A percentile compares a stretch with the other conserved stretches of the same genome.
These are phyloP conservation scores for Achlya flavicornis DNA, from an alignment of 2,888 invertebrate species.

Conservation along the genomic window DNA sequence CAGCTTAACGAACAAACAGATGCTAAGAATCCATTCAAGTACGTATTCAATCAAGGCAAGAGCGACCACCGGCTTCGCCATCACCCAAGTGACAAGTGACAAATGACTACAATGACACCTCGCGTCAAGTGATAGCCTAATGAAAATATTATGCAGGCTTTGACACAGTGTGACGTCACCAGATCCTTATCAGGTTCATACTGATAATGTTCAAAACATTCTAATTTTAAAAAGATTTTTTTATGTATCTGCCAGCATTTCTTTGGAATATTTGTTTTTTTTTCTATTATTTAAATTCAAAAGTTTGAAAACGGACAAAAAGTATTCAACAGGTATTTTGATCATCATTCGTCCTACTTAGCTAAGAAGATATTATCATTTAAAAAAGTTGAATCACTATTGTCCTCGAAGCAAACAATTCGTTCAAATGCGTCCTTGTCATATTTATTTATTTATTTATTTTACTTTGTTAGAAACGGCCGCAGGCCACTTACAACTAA, in stretches of 20 bases:
- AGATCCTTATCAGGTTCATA: background rate
- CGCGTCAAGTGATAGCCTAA: conserved; percentile 32
- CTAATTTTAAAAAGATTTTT: background rate
- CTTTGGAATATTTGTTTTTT: background rate
- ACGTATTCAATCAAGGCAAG: conserved; percentile 21
- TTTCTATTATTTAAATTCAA: background rate
- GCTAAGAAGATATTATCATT: too few relatives aligned
- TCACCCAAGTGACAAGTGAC: conserved; percentile 24
- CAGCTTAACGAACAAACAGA: background rate
- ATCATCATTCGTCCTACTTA: too few relatives aligned
- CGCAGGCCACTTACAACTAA: too few relatives aligned
- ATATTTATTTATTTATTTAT: too few relatives aligned
- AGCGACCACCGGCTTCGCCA: conserved; percentile 12
- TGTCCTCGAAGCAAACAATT: too few relatives aligned
- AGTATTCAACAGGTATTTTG: too few relatives aligned
- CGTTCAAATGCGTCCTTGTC: too few relatives aligned
- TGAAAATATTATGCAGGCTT: conserved; percentile 47
- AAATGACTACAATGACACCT: conserved; percentile 37
- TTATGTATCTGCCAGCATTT: background rate
- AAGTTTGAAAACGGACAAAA: too few relatives aligned
- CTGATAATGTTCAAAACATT: conserved; percentile 1
- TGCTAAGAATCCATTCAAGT: conserved; percentile 3
- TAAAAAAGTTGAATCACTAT: too few relatives aligned
- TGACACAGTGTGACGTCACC: conserved; percentile 16
- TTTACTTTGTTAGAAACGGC: too few relatives aligned